Evolutionary conservation across 2,797 vertebrate genomes (phyloP).

Genomic region (Periophthalmus magnuspinnatus): DNA sequence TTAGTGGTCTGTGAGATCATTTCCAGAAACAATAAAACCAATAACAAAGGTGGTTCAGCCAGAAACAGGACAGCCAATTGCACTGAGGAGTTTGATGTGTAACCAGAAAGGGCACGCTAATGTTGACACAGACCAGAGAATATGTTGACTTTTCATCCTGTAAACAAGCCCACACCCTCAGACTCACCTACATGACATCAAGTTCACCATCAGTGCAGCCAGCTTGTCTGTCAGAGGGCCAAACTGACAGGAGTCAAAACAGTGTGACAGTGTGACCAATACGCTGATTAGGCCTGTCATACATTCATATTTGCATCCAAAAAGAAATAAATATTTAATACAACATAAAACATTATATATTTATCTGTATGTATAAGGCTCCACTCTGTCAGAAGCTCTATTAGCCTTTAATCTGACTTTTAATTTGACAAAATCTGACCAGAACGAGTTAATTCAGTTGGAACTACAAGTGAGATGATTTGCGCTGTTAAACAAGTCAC

Average conservation of each 20-base stretch:
- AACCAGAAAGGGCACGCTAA: slow-evolving; percentile 37
- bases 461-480: too few species aligned
- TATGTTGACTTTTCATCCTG: slow-evolving; percentile 43
- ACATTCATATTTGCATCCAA: too few species aligned
- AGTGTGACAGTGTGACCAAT: too few species aligned
- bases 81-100: slow-evolving; percentile 13
- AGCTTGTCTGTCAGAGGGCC: not conserved
- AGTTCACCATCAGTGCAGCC: not conserved
- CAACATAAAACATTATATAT: too few species aligned
- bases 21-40: not conserved
- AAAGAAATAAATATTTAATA: too few species aligned
- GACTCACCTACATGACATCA: slow-evolving; percentile 17
- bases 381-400: too few species aligned
- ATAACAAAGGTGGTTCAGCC: not conserved
- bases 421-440: too few species aligned
- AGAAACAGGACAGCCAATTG: not conserved
- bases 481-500: too few species aligned
- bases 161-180: slow-evolving; percentile 45
- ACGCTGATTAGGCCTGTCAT: too few species aligned
- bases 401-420: too few species aligned
- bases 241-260: not conserved
- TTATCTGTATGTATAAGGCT: too few species aligned
- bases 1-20: not conserved
- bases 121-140: slow-evolving; percentile 43
- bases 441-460: too few species aligned